Evolutionary conservation across 2,113 vertebrate genomes (phyloP).

Genomic region (Nycticryphes semicollaris): DNA sequence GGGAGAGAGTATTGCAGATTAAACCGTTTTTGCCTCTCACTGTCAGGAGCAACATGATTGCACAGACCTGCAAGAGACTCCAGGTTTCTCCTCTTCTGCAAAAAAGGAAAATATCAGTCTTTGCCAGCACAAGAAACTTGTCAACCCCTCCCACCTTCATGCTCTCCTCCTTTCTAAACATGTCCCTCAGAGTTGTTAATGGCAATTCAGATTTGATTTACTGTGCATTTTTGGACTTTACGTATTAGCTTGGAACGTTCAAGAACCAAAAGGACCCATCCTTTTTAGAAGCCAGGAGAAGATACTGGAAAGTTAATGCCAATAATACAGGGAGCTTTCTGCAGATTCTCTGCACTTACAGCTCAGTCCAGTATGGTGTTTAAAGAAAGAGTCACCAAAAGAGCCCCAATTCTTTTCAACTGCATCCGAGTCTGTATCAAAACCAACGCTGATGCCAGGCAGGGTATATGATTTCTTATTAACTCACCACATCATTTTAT

Average conservation of each 20-base stretch:
- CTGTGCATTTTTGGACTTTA: background rate
- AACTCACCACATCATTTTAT: background rate
- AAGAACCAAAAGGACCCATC: background rate
- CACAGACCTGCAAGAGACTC: background rate
- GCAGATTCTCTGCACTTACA: background rate
- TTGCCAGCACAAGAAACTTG: rapidly evolving
- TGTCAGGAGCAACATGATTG: background rate
- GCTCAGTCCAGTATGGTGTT: rapidly evolving
- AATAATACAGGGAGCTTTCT: background rate
- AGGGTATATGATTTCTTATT: rapidly evolving
- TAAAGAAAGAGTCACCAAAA: background rate
- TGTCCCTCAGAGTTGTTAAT: rapidly evolving
- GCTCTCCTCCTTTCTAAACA: background rate
- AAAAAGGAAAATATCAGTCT: background rate
- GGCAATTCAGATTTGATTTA: background rate
- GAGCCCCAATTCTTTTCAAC: background rate
- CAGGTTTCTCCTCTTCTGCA: background rate
- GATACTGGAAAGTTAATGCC: background rate
- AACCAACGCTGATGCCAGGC: background rate
- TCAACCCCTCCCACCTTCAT: background rate
- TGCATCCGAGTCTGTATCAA: background rate
- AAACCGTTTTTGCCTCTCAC: background rate
- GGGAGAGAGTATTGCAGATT: background rate
- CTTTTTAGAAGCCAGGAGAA: background rate
- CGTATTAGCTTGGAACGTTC: background rate